Evolutionary conservation across 2,888 invertebrate species (phyloP).

Genomic region (Clitarchus hookeri): DNA sequence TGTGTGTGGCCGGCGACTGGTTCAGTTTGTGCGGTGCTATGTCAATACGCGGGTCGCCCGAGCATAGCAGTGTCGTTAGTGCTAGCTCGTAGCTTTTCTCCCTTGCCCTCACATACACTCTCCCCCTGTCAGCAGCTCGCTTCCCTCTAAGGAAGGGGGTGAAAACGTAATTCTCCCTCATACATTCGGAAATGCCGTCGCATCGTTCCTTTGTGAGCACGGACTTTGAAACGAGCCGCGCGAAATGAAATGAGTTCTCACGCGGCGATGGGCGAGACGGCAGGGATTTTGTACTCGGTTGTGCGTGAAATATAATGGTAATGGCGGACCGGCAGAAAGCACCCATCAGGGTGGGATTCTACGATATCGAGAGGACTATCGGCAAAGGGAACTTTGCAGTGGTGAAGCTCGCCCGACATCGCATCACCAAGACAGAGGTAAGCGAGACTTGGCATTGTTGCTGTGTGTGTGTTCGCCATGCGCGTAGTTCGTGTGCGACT

Average conservation of each 20-base stretch:
- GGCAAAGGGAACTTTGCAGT: slow-evolving; percentile 99
- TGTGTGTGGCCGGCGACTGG: not conserved
- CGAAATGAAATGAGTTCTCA: not conserved
- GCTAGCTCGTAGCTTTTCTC: not conserved
- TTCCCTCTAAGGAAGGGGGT: no score
- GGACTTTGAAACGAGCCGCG: not conserved
- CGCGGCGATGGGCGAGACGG: not conserved
- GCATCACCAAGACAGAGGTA: slow-evolving; percentile 98
- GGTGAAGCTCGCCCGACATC: slow-evolving; percentile 96
- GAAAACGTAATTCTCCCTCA: not conserved
- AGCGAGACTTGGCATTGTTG: slow-evolving; percentile 49
- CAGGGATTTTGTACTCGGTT: slow-evolving; percentile 21
- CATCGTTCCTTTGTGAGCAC: not conserved
- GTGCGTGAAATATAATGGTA: slow-evolving; percentile 29
- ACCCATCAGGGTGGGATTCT: slow-evolving; percentile 92
- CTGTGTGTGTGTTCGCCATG: no score
- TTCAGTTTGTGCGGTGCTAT: not conserved
- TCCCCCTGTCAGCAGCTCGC: not conserved
- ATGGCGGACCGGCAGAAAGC: slow-evolving; percentile 65
- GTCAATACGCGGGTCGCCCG: not conserved
- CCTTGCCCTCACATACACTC: not conserved
- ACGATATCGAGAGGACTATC: slow-evolving; percentile 96
- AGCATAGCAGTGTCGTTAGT: not conserved
- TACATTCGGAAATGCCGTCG: not conserved
- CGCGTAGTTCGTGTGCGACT: no score